Conservation (phyloP, 1,140 invertebrate species). For the Panulirus ornatus region DNA sequence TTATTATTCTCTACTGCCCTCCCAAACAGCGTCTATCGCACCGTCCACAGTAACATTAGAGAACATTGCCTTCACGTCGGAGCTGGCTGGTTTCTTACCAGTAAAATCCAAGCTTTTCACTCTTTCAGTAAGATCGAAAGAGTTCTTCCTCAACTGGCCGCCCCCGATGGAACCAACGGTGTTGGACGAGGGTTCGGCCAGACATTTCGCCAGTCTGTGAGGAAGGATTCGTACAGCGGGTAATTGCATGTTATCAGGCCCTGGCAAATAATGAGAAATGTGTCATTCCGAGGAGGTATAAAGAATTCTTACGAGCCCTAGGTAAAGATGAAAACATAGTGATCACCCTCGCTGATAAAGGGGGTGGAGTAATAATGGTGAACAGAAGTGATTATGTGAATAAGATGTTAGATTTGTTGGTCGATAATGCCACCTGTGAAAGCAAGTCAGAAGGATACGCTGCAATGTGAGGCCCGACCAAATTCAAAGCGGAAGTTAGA, state of each 20-base stretch:
- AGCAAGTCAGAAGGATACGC: background rate
- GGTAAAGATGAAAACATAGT: background rate
- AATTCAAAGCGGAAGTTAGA: background rate
- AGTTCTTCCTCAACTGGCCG: background rate
- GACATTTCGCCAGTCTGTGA: too few relatives aligned
- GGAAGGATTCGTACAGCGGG: background rate
- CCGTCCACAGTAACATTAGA: background rate
- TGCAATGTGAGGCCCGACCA: background rate
- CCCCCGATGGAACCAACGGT: too few relatives aligned
- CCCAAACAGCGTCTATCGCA: background rate
- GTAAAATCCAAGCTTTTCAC: background rate
- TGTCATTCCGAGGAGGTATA: background rate
- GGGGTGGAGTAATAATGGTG: background rate
- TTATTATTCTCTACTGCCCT: background rate
- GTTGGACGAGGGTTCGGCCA: too few relatives aligned
- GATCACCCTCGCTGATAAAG: background rate
- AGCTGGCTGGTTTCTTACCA: too few relatives aligned
- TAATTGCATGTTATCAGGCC: slow-evolving; percentile 1
- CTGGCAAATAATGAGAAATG: background rate
- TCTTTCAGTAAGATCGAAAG: background rate
- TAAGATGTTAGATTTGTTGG: background rate
- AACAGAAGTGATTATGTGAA: background rate
- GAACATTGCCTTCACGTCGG: background rate
- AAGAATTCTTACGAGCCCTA: background rate
- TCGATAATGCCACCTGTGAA: background rate